Conservation (phyloP, 2,113 vertebrate species). For the Piprites chloris region DNA sequence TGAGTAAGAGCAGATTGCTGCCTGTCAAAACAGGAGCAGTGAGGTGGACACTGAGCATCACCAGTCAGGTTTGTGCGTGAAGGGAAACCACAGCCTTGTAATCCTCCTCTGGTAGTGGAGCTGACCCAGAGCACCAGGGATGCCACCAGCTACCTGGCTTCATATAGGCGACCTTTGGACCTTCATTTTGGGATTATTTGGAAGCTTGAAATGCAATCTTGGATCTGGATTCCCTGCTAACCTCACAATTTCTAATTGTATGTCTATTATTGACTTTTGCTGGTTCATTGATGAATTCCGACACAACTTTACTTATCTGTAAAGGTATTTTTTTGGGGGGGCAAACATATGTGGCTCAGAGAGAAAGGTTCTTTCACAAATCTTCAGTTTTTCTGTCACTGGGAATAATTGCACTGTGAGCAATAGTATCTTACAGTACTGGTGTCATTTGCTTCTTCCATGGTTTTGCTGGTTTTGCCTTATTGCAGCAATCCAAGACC, state of each 20-base stretch:
- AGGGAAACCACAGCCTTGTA: not conserved
- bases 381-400: not conserved
- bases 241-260: not conserved
- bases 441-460: not conserved
- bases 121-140: not conserved
- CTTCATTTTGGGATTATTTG: not conserved
- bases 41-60: not conserved
- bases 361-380: not conserved
- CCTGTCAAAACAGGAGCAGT: not conserved
- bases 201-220: not conserved
- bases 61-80: not conserved
- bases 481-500: not conserved
- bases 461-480: not conserved
- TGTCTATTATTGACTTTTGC: not conserved
- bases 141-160: too few species aligned
- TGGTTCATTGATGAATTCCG: not conserved
- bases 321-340: accelerated
- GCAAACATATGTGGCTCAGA: not conserved
- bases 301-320: not conserved
- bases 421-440: not conserved
- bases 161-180: too few species aligned
- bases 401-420: not conserved
- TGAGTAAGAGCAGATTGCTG: not conserved
- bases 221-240: not conserved
- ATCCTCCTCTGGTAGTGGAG: not conserved